Conservation (phyloP, 2,888 invertebrate genomes). For the Stenolophus ochropezus region DNA sequence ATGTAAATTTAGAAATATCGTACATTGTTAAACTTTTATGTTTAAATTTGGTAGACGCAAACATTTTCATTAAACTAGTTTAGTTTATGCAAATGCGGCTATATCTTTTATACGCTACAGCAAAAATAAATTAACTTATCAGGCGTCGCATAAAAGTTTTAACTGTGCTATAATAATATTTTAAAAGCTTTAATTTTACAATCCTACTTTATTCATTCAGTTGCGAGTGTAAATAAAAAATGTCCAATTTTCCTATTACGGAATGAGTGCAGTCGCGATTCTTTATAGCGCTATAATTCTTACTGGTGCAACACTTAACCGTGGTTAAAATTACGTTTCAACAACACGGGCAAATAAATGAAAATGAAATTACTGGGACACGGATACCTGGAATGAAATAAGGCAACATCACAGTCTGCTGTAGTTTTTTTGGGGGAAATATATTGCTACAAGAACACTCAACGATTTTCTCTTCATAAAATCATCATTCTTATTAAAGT, state of each 20-base stretch:
- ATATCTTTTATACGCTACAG: slow-evolving; percentile 20
- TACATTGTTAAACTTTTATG: slow-evolving; percentile 35
- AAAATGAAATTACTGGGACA: slow-evolving; percentile 20
- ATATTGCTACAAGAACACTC: too few relatives aligned
- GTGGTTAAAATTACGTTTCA: slow-evolving; percentile 2
- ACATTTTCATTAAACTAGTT: slow-evolving; percentile 34
- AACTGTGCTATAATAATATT: slow-evolving; percentile 23
- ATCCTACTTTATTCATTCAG: slow-evolving; percentile 32
- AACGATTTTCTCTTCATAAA: neutral
- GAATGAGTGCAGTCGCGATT: slow-evolving; percentile 36
- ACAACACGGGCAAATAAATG: slow-evolving; percentile 22
- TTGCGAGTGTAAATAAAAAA: neutral
- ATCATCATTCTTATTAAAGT: neutral
- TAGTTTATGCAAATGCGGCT: slow-evolving; percentile 10
- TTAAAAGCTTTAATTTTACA: slow-evolving; percentile 32
- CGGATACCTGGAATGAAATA: slow-evolving; percentile 17
- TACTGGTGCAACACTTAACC: slow-evolving; percentile 29
- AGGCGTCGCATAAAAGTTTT: slow-evolving; percentile 18
- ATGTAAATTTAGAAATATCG: slow-evolving; percentile 18
- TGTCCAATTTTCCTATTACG: slow-evolving; percentile 38
- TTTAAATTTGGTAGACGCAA: slow-evolving; percentile 21
- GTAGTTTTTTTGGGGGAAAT: neutral
- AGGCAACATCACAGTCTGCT: neutral
- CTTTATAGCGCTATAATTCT: slow-evolving; percentile 38
- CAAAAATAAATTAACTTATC: slow-evolving; percentile 32